These are phyloP conservation scores for Podabrus alpinus DNA, from an alignment of 2,888 invertebrate genomes.

Conservation along the genomic window DNA sequence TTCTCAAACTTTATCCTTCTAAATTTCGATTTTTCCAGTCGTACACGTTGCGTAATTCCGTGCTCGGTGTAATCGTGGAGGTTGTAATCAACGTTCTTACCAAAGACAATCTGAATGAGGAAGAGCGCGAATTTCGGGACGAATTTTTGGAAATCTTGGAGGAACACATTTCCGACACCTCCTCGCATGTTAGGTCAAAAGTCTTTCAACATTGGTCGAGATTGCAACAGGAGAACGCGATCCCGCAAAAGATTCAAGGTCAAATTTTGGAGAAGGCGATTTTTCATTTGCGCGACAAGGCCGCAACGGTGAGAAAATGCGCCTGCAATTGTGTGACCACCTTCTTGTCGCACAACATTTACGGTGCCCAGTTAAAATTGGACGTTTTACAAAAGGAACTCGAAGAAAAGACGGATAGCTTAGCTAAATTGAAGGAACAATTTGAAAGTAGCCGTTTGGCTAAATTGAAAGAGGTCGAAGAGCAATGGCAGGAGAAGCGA, in stretches of 20 bases:
- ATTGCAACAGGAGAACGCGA: slow-evolving; percentile 76
- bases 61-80: slow-evolving; percentile 81
- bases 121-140: slow-evolving; percentile 69
- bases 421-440: slow-evolving; percentile 54
- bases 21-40: slow-evolving; percentile 56
- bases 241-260: slow-evolving; percentile 75
- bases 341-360: slow-evolving; percentile 85
- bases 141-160: slow-evolving; percentile 78
- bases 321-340: slow-evolving; percentile 78
- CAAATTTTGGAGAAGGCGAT: slow-evolving; percentile 69
- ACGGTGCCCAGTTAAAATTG: slow-evolving; percentile 69
- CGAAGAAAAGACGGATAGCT: slow-evolving; percentile 57
- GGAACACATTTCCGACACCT: slow-evolving; percentile 82
- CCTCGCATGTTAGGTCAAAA: slow-evolving; percentile 85
- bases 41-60: slow-evolving; percentile 75
- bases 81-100: slow-evolving; percentile 74
- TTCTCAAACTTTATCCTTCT: too few species aligned
- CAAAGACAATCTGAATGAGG: slow-evolving; percentile 71
- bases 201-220: slow-evolving; percentile 82
- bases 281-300: slow-evolving; percentile 79
- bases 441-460: slow-evolving; percentile 64
- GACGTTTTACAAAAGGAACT: slow-evolving; percentile 63
- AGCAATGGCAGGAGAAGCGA: slow-evolving; percentile 60
- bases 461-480: slow-evolving; percentile 51
- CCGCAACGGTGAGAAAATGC: slow-evolving; percentile 81